phyloP scores from a whole-genome alignment of 2,888 invertebrate genomes.

The Cerceris rybyensis region DNA sequence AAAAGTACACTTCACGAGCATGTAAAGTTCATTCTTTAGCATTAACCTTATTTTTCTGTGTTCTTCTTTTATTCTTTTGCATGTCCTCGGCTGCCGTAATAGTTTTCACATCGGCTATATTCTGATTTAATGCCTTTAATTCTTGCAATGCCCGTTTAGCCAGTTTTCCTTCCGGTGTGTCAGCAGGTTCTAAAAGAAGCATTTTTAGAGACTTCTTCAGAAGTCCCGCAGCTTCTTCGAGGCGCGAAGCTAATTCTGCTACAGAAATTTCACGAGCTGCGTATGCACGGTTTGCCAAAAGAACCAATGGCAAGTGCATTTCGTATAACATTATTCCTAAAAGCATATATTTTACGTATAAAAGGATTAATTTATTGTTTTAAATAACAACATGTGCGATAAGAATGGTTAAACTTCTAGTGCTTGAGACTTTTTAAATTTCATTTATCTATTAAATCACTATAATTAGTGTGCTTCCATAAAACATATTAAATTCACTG shows the following conservation, averaged over 20 bases:
- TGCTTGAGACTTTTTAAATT: no score
- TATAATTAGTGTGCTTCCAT: not conserved
- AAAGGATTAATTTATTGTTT: not conserved
- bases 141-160: conserved; percentile 87
- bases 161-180: conserved; percentile 88
- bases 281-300: conserved; percentile 86
- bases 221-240: conserved; percentile 84
- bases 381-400: not conserved
- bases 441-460: no score
- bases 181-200: conserved; percentile 88
- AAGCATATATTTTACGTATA: conserved; percentile 62
- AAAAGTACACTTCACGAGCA: not conserved
- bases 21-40: conserved; percentile 8
- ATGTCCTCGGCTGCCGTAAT: not conserved
- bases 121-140: conserved; percentile 84
- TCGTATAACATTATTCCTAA: conserved; percentile 90
- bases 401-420: no score
- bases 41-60: conserved; percentile 26
- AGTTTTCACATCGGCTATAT: conserved; percentile 78
- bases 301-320: conserved; percentile 86
- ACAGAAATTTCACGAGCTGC: conserved; percentile 85
- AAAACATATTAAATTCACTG: not conserved
- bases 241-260: conserved; percentile 83
- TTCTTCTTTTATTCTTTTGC: conserved; percentile 30
- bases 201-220: conserved; percentile 86